Base-by-base conservation (phyloP, 2,888 invertebrate species). In the Eurytoma adleriae region DNA sequence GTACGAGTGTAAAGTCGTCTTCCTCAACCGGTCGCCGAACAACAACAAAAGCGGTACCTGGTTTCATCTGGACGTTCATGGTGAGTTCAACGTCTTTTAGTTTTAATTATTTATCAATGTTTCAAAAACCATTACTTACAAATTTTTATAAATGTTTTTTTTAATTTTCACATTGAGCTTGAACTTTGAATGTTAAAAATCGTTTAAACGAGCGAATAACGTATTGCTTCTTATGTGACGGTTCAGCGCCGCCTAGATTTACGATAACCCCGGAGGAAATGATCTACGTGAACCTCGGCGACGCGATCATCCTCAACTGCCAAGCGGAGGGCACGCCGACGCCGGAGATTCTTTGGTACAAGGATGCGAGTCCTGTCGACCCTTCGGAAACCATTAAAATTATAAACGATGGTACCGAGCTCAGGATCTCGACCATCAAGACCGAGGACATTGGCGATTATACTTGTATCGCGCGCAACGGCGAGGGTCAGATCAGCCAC, bases 21-120 rank as follows among this genome's bases (percentile, higher is more conserved):
- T 98, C 93, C 95, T 98, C 92, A 97, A 98, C 92, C 96, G 98
- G 88, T 96, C 96, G 88, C 97, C 97, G 86, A 97, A 96, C 91
- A 95, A 95, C 91, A 95, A 96, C 93, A 97, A 96, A 92, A 97
- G 96, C 92, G 98, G 98, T 90, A 98, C 98, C 89, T 98, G 98
- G 98, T 98, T 98, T 93, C 98, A 98, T 92, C 94, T 99, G 91
- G 97, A 98, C 93, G 98, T 99, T 91, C 97, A 98, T 93, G 93
- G 94, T 93, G 88, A 0, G 54, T 13, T 50, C 27, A 40, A 40
- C 16, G 20, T 14, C 18, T 1, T 20, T 52, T 24, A 50, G 3
- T 2, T 50, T 54, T 16, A 48, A 27, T 24, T n/a, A n/a, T n/a
- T n/a, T n/a, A n/a, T n/a, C n/a, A n/a, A n/a, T n/a, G n/a, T n/a